A percentile compares a stretch with the other conserved stretches of the same genome.
Evolutionary conservation across 2,113 vertebrate species (phyloP).

Genomic region (Scophthalmus maximus): DNA sequence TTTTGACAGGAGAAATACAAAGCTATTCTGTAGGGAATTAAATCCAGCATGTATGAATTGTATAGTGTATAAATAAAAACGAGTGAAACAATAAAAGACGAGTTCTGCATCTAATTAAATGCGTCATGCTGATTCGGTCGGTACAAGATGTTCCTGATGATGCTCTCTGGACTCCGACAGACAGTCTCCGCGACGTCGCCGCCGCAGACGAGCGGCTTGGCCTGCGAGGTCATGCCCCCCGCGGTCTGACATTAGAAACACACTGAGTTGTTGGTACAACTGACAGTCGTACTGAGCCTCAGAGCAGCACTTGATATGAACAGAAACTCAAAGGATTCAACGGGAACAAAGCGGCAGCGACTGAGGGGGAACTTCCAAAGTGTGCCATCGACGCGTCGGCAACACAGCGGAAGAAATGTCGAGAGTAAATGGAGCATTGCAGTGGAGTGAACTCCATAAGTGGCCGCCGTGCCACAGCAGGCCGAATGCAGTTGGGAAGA

Average conservation of each 20-base stretch:
- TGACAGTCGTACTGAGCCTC: not conserved
- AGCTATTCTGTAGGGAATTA: too few relatives aligned
- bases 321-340: too few relatives aligned
- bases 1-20: not conserved
- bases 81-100: too few relatives aligned
- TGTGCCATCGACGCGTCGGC: not conserved
- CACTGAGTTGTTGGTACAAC: not conserved
- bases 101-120: too few relatives aligned
- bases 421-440: constrained; percentile 33
- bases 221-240: not conserved
- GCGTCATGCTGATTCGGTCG: not conserved
- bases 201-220: not conserved
- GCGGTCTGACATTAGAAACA: not conserved
- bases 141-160: not conserved
- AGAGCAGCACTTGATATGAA: not conserved
- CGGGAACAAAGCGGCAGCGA: not conserved
- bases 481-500: not conserved
- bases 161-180: not conserved
- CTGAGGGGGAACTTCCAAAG: not conserved
- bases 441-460: constrained; percentile 19
- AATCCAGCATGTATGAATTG: too few relatives aligned
- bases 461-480: constrained; percentile 19
- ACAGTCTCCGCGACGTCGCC: too few relatives aligned
- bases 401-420: not conserved
- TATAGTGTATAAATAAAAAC: too few relatives aligned